Conservation (phyloP, 2,888 invertebrate species). For the Drosophila acutilabella region DNA sequence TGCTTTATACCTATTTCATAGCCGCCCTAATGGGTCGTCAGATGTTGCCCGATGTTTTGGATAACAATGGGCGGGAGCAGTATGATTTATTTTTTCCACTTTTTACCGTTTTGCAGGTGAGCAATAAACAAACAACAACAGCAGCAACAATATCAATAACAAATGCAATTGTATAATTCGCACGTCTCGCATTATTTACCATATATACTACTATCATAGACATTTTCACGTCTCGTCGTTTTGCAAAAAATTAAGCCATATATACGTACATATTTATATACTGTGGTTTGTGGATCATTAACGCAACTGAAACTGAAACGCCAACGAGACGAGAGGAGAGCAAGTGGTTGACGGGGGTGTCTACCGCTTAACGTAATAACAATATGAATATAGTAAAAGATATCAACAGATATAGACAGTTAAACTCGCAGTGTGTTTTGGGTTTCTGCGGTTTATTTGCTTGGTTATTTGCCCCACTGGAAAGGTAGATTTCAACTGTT, state of each 20-base stretch:
- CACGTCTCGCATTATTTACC: constrained; percentile 62
- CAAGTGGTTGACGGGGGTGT: not conserved
- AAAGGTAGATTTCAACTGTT: constrained; percentile 66
- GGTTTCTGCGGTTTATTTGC: constrained; percentile 52
- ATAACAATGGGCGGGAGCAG: constrained; percentile 86
- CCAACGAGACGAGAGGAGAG: constrained; percentile 22
- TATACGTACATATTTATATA: constrained; percentile 16
- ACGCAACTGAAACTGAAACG: constrained; percentile 55
- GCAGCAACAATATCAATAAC: not conserved
- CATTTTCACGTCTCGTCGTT: constrained; percentile 64
- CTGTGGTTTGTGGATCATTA: constrained; percentile 67
- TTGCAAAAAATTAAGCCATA: constrained; percentile 25
- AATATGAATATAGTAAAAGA: constrained; percentile 43
- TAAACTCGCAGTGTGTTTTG: constrained; percentile 17
- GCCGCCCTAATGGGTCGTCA: constrained; percentile 95
- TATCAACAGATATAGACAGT: constrained; percentile 26
- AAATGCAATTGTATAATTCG: constrained; percentile 49
- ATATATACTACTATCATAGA: constrained; percentile 45
- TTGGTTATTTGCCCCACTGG: constrained; percentile 10
- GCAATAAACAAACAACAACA: constrained; percentile 10
- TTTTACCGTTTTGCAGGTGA: constrained; percentile 94
- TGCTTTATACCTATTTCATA: constrained; percentile 95
- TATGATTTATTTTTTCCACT: constrained; percentile 95
- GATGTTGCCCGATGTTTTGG: constrained; percentile 88
- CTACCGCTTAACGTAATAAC: constrained; percentile 48